Conservation (phyloP, 2,113 vertebrate genomes). For the Bujurquina vittata region DNA sequence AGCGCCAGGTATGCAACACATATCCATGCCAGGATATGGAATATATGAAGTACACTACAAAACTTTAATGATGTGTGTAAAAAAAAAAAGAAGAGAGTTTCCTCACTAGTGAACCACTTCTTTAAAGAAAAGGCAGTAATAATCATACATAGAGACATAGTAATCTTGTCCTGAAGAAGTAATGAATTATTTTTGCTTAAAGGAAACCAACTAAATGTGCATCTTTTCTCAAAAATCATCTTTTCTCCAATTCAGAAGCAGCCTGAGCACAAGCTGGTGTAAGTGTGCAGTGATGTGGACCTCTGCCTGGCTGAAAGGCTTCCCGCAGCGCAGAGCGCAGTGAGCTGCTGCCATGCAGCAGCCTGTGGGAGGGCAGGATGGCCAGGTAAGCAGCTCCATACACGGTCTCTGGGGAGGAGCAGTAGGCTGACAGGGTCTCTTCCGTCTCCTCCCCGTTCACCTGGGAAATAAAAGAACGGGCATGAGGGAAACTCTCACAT, state of each 20-base stretch:
- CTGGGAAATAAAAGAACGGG: slow-evolving; percentile 69
- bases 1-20: neutral
- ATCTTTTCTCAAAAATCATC: neutral
- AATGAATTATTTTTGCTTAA: neutral
- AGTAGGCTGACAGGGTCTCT: slow-evolving; percentile 89
- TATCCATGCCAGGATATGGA: neutral
- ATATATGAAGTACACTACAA: neutral
- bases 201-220: neutral
- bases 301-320: slow-evolving; percentile 81
- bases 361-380: slow-evolving; percentile 87
- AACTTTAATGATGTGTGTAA: neutral
- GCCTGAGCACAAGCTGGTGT: neutral
- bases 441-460: slow-evolving; percentile 84
- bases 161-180: neutral
- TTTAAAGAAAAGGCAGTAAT: neutral
- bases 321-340: slow-evolving; percentile 80
- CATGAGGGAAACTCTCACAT: neutral
- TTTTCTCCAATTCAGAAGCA: neutral
- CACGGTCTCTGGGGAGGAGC: slow-evolving; percentile 88
- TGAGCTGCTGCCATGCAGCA: slow-evolving; percentile 84
- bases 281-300: slow-evolving; percentile 63
- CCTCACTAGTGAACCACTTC: neutral
- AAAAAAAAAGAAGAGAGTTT: neutral
- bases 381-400: slow-evolving; percentile 89
- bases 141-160: neutral